Percentiles rank a stretch among this genome's conserved stretches.
These are phyloP conservation scores for Poeciliopsis paucimaculata DNA, from an alignment of 2,797 vertebrate species.

Conservation along the genomic window DNA sequence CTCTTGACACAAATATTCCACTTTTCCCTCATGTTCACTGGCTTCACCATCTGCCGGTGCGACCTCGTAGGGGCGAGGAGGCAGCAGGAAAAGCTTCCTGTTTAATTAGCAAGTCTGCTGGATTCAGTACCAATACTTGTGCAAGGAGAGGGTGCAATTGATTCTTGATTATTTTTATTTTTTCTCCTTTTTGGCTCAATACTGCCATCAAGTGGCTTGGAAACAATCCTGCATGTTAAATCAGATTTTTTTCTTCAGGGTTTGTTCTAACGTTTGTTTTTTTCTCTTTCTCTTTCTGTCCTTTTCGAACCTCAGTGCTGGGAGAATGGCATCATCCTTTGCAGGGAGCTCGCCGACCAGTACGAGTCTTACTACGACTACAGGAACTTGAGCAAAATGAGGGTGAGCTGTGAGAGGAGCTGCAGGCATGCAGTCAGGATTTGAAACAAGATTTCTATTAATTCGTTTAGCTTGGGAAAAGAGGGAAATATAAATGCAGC, in stretches of 20 bases:
- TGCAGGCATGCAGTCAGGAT: not conserved
- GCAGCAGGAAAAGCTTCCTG: conserved; percentile 63
- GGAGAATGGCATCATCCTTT: conserved; percentile 98
- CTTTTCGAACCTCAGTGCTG: conserved; percentile 86
- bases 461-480: not conserved
- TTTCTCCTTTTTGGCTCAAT: conserved; percentile 42
- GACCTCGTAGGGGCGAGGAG: conserved; percentile 47
- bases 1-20: conserved; percentile 57
- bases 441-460: not conserved
- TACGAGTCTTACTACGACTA: conserved; percentile 99
- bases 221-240: conserved; percentile 16
- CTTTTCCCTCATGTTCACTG: conserved; percentile 63
- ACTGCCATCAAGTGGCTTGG: conserved; percentile 69
- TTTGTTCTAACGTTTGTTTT: not conserved
- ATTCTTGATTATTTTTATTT: conserved; percentile 9
- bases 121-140: conserved; percentile 44
- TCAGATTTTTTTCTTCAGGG: not conserved
- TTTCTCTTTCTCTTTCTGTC: not conserved
- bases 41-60: conserved; percentile 65
- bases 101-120: conserved; percentile 74
- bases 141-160: conserved; percentile 7
- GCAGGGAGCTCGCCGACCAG: conserved; percentile 96
- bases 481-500: not conserved
- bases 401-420: conserved; percentile 81
- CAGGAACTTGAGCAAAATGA: conserved; percentile 98